Percentiles rank a stretch among this genome's conserved stretches.
Evolutionary conservation across 1,140 invertebrate species (phyloP).

Genomic region (Goniozus legneri): DNA sequence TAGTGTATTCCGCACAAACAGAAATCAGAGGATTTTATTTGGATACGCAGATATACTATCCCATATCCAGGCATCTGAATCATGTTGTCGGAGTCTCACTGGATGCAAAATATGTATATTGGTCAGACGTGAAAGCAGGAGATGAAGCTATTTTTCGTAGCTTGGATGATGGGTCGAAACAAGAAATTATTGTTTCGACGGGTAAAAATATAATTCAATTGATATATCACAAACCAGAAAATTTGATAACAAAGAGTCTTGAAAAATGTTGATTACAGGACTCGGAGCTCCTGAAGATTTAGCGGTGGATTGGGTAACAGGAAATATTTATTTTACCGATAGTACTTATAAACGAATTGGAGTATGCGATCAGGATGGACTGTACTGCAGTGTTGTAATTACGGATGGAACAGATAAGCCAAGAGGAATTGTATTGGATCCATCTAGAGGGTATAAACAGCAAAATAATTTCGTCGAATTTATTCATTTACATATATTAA

Average conservation of each 20-base stretch:
- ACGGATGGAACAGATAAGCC: conserved; percentile 59
- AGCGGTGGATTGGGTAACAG: conserved; percentile 77
- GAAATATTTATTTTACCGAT: conserved; percentile 80
- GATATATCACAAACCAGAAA: neutral
- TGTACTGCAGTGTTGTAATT: conserved; percentile 61
- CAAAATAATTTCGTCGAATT: conserved; percentile 2
- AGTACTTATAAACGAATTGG: conserved; percentile 67
- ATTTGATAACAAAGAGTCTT: neutral
- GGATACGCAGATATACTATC: conserved; percentile 46
- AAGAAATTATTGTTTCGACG: conserved; percentile 54
- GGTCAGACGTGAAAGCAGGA: conserved; percentile 66
- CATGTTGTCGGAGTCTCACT: conserved; percentile 67
- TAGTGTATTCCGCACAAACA: conserved; percentile 61
- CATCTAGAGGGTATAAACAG: conserved; percentile 61
- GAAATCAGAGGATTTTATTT: conserved; percentile 56
- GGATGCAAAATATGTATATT: conserved; percentile 68
- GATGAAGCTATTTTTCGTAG: conserved; percentile 65
- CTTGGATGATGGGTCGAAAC: conserved; percentile 54
- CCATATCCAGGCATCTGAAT: conserved; percentile 51
- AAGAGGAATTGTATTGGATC: conserved; percentile 62
- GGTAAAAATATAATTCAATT: conserved; percentile 35
- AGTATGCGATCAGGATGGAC: conserved; percentile 66
- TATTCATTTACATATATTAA: neutral
- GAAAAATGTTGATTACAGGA: conserved; percentile 51
- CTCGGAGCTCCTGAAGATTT: conserved; percentile 71